Base-by-base conservation (phyloP, 2,888 invertebrate species). In the Willowsia nigromaculata region DNA sequence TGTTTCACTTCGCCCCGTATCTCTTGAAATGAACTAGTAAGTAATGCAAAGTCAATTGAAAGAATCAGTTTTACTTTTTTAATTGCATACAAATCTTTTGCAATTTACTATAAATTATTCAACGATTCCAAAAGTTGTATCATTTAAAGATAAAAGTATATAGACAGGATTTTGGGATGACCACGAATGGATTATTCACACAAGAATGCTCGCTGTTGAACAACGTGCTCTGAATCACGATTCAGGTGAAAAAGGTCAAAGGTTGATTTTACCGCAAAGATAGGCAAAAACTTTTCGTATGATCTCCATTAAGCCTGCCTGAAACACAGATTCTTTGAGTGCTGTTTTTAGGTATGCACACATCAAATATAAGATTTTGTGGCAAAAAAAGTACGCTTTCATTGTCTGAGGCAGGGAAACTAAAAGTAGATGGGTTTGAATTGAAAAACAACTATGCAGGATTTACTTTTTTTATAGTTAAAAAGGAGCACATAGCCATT, bases 221-320 rank as follows among this genome's bases (percentile, higher is more conserved):
- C 5, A 78, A 13, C 50, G n/a, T 62, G 56, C 15, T 18, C 30
- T 7, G 47, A 78, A 50, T 50, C 74, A 74, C 37, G 85, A 65
- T 62, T 85, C 18, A 82, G 81, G 74, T 81, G 68, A 40, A 59
- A 87, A 88, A 88, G 88, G 88, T 76, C 62, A 88, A 83, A 88
- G 88, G 88, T 88, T 62, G 76, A 47, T 9, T 83, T 74, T 88
- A 18, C 82, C 80, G 88, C 88, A 88, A 62, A 88, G 88, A 76
- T 37, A 22, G 43, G 47, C 15, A 78, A 68, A n/a, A n/a, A 40
- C 43, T 43, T 71, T 86, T n/a, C n/a, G 68, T 53, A 76, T 50
- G 68, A 80, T 68, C 65, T 80, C 53, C 53, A 68, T 33, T 43
- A 43, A 43, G 43, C 7, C 13, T 71, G 15, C 56, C 43, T 43